Conservation (phyloP, 2,888 invertebrate species). For the Drosophila affinis region DNA sequence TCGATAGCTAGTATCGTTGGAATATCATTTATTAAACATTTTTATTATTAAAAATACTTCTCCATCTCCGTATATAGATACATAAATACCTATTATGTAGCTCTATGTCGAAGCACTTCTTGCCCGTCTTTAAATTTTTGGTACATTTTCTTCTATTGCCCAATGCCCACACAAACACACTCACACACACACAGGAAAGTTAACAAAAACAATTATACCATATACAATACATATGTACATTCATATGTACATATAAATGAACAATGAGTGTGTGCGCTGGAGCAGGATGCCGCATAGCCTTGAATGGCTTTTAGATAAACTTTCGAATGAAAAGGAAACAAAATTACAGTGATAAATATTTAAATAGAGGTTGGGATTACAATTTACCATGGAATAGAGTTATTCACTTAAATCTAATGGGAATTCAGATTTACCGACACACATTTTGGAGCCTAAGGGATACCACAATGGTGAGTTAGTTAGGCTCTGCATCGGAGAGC, state of each 20-base stretch:
- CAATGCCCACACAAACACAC: neutral
- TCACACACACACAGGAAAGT: slow-evolving; percentile 25
- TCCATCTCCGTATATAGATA: neutral
- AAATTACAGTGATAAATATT: neutral
- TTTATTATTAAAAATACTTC: too few relatives aligned
- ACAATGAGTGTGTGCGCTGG: slow-evolving; percentile 5
- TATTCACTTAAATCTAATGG: slow-evolving; percentile 1
- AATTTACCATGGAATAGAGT: neutral
- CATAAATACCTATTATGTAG: slow-evolving; percentile 10
- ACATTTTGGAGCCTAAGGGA: neutral
- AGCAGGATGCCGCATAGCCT: slow-evolving; percentile 11
- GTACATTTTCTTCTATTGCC: slow-evolving; percentile 32
- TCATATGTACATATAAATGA: slow-evolving; percentile 10
- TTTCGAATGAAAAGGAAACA: slow-evolving; percentile 3
- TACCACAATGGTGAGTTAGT: neutral
- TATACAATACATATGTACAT: slow-evolving; percentile 12
- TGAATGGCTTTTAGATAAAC: slow-evolving; percentile 13
- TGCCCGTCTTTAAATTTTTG: slow-evolving; percentile 17
- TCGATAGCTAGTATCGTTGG: too few relatives aligned
- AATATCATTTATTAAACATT: too few relatives aligned
- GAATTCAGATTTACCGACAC: neutral
- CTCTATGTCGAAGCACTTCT: slow-evolving; percentile 24
- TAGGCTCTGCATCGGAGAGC: neutral
- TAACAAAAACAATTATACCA: slow-evolving; percentile 43
- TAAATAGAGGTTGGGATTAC: neutral